Evolutionary conservation across 2,113 vertebrate genomes (phyloP).

Genomic region (Stercorarius parasiticus): DNA sequence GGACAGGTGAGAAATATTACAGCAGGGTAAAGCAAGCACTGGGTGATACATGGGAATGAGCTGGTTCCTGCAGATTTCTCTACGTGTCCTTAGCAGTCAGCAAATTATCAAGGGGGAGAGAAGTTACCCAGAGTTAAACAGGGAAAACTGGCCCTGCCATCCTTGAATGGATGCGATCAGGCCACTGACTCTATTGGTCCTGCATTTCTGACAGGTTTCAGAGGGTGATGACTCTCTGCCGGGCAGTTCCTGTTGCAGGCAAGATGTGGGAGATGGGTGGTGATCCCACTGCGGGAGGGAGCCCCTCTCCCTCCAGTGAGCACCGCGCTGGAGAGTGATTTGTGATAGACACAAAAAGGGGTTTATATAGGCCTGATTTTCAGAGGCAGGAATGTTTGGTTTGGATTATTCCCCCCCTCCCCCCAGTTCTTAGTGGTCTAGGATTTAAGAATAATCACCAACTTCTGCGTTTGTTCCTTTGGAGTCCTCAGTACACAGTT

Average conservation of each 20-base stretch:
- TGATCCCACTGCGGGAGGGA: background rate
- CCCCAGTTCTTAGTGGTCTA: background rate
- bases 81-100: background rate
- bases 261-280: background rate
- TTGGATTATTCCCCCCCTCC: background rate
- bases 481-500: background rate
- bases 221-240: background rate
- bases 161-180: background rate
- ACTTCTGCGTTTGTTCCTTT: background rate
- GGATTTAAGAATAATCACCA: background rate
- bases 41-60: background rate
- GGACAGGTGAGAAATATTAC: conserved; percentile 11
- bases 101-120: background rate
- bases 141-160: background rate
- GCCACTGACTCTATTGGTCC: background rate
- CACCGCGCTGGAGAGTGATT: background rate
- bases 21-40: background rate
- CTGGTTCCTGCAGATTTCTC: background rate
- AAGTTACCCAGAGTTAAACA: background rate
- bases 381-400: background rate
- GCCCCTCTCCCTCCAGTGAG: background rate
- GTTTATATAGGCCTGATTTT: background rate
- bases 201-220: background rate
- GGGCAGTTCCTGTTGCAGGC: background rate
- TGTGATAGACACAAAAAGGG: too few species aligned